Evolutionary conservation across 2,888 invertebrate species (phyloP), one percentile per base, ranked within the genome.

Genomic region (Sycophila texana): DNA sequence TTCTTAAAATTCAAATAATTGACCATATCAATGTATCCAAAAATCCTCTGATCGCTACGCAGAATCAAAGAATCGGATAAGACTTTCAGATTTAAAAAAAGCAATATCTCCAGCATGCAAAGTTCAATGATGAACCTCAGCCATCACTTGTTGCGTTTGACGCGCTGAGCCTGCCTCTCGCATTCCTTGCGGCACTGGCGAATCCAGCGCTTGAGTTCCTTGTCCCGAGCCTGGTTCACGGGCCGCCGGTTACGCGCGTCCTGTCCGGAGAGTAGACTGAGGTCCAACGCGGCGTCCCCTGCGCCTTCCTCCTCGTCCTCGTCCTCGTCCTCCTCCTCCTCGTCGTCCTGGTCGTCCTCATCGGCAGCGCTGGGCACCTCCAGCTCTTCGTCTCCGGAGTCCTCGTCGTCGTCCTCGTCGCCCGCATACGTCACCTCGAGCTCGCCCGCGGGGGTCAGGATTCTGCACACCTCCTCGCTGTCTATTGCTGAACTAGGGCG

Each of bases 171-270:
- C 22, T 63, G 79, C 39, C 55, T 74, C n/a, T 73, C 70, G 63
- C 83, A 85, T 55, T 85, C 83, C n/a, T 74, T 60, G 12, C 82
- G 81, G 39, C 86, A 86, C 18, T 75, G 83, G 14, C 81, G 68
- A 0, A 86, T 83, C 86, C 86, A 86, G 5, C 79, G 80, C 67
- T 81, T 83, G 5, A 86, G 55, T 18, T 86, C 86, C 16, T 30
- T 74, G 2, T 83, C 77, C 3, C 74, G 79, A 1, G 3, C 30
- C 10, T 65, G 57, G 20, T 51, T 13, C n/a, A 0, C 2, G 22
- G 63, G n/a, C 26, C 49, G 53, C 16, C 4, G 13, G 16, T 49
- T 26, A 16, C 67, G 16, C 14, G 14, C 22, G 4, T 14, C 60
- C 26, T 71, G 10, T 4, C 57, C 77, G 4, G 5, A 30, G 14